phyloP scores from a whole-genome alignment of 1,140 invertebrate species.

The Cydia amplana region DNA sequence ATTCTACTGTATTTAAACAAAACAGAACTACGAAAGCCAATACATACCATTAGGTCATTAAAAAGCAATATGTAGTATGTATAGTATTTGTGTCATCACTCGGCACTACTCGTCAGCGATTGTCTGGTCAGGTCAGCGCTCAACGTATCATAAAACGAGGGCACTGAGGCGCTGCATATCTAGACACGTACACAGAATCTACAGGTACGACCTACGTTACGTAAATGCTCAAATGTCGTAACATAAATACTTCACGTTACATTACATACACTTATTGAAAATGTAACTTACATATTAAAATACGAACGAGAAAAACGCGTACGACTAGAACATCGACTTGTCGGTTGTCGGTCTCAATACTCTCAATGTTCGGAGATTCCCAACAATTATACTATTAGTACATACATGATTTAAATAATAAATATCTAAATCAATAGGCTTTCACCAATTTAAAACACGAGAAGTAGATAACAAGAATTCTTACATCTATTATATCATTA shows the following conservation, averaged over 20 bases:
- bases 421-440: conserved; percentile 27
- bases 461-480: conserved; percentile 31
- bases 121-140: conserved; percentile 7
- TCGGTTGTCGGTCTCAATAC: not conserved
- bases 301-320: conserved; percentile 28
- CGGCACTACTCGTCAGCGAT: not conserved
- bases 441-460: conserved; percentile 26
- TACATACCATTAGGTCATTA: not conserved
- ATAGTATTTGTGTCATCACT: not conserved
- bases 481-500: conserved; percentile 24
- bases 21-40: not conserved
- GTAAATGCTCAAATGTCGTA: not conserved
- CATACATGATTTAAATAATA: conserved; percentile 10
- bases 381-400: conserved; percentile 27
- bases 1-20: not conserved
- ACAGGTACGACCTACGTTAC: not conserved
- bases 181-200: conserved; percentile 11
- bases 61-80: not conserved
- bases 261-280: not conserved
- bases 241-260: conserved; percentile 14
- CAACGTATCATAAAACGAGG: conserved; percentile 20
- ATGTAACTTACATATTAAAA: not conserved
- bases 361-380: conserved; percentile 14
- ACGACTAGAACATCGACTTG: conserved; percentile 30
- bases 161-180: conserved; percentile 1